Evolutionary conservation across 2,797 vertebrate species (phyloP), one percentile per base, ranked within the genome.

Genomic region (Zenarchopterus dispar): DNA sequence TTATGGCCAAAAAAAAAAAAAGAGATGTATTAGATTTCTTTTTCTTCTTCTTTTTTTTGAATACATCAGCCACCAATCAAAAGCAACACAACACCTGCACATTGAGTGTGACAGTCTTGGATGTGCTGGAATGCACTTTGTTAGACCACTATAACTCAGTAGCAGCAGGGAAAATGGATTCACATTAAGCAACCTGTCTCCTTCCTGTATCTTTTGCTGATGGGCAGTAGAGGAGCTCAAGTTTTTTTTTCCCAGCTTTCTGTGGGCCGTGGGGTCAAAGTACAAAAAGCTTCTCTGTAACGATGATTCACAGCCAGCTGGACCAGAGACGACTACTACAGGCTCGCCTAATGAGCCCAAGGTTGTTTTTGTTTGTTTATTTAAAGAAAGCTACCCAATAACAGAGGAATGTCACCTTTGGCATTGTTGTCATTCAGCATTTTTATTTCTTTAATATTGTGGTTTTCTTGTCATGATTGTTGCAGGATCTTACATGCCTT

Each of bases 261-360:
- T 68, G 67, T 51, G 41, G 67, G 68, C 77, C 49, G 24, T 6
- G 19, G 78, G 89, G 83, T 92, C 87, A 87, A 77, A 87, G 84
- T 89, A 73, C 73, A 81, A 64, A 54, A 82, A 36, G 56, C 76
- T 79, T 71, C 79, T 75, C 78, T 88, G 75, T 84, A 85, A 84
- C 72, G 71, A 70, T 75, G 76, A 56, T 62, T 57, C 31, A 6
- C 52, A 70, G 67, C 64, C 81, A 80, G 81, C 84, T 83, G 78
- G 76, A 65, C 51, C 21, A 36, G 59, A 81, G 57, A 84, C 69
- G 65, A 39, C 36, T 3, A 43, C 74, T 68, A 60, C 51, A 22
- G 65, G 28, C 67, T 67, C 16, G 67, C 26, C 50, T 84, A 77
- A 87, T 79, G 73, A 65, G 71, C 62, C 48, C 28, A 6, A 73